Evolutionary conservation across 2,888 invertebrate species (phyloP), one percentile per base, ranked within the genome.

Genomic region (Hyposoter didymator): DNA sequence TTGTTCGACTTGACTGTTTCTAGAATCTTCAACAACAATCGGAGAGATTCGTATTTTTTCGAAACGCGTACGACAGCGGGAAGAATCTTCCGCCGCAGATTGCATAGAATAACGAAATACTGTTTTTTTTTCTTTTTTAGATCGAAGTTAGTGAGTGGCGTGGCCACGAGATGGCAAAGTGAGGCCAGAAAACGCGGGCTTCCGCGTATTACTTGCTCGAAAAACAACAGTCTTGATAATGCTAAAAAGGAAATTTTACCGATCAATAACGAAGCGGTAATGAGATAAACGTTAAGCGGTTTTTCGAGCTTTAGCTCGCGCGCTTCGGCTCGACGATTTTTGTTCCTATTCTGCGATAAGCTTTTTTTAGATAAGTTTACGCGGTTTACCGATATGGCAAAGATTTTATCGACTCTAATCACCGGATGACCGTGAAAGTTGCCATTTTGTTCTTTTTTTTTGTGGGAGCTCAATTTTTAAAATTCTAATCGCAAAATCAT

Each of bases 51-150:
- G 12, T 43, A 67, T 67, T 67, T 39, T 67, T 67, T 64, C 39
- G 64, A 64, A 64, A 64, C 5, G 67, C 67, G 19, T 43, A 43
- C n/a, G n/a, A n/a, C 10, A 67, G 43, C 67, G 67, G 67, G 67
- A 39, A 66, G 19, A 19, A 55, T 22, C 7, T 19, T 28, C 6
- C 14, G 19, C 19, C 52, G 28, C 28, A 19, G 52, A 52, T 52
- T 52, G 19, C 52, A 19, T 52, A 52, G 19, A 52, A 52, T 8
- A 8, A 10, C 19, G 52, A 52, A 52, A 49, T 49, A 7, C 49
- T 49, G n/a, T 49, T 49, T 49, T 49, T 47, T 35, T 35, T 0
- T 35, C 0, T 35, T 2, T 52, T 52, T 19, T 52, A 7, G 39
- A 39, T 52, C 47, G 19, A 52, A 52, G 10, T 52, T 52, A 52